Base-by-base conservation (phyloP, 2,113 vertebrate species). In the Plotosus lineatus region DNA sequence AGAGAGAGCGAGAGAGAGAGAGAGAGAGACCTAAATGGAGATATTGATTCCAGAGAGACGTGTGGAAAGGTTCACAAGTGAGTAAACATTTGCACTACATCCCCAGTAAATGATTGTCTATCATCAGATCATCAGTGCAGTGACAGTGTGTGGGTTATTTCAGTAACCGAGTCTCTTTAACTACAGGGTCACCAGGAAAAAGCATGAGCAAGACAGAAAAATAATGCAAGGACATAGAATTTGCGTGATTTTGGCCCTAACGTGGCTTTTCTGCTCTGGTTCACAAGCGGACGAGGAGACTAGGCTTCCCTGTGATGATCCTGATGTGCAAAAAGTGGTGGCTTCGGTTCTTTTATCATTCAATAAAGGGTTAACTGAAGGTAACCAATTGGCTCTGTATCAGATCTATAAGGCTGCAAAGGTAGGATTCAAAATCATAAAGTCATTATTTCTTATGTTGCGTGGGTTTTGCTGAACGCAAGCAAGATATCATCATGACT, bases 81-180 rank as follows among this genome's bases (percentile, higher is more conserved):
- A 84, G 84, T 82, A 88, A 89, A 87, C 82, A 87, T 86, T 85
- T 86, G 84, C 76, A 56, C 69, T 86, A 51, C 55, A 65, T 61
- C 12, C 58, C 31, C 44, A 65, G 53, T 56, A 31, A 42, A 65
- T 69, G 53, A 79, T 63, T 68, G 80, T 36, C 50, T 66, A 68
- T 53, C 72, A 76, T 28, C 38, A 76, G 23, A 28, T 53, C 2
- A 72, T 74, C 33, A 65, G 63, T 71, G 74, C 72, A 38, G 3
- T 66, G 28, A 74, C 79, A 44, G 23, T 19, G 11, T 28, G 15
- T 46, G 77, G 80, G 60, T 77, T 84, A 81, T 87, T 86, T 79
- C 75, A 77, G 79, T 69, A 40, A 46, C 76, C 26, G 58, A 31
- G 63, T 38, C 40, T 40, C 31, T 73, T 68, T 28, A 75, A 50